A percentile compares a stretch with the other conserved stretches of the same genome.
Conservation (phyloP, 1,140 invertebrate genomes). For the roundworm (Caenorhabditis elegans) region WBcel235 BX284604.4:10130001-10130500, state of each 20-base stretch:
- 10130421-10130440: slow-evolving; percentile 79
- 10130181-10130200: neutral
- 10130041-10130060: neutral
- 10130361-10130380: slow-evolving; percentile 4
- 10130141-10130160: neutral
- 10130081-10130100: neutral
- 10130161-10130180: neutral
- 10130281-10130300: slow-evolving; percentile 24
- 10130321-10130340: neutral
- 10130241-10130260: neutral
- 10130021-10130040: neutral
- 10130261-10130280: neutral
- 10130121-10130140: neutral
- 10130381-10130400: neutral
- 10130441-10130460: slow-evolving; percentile 78
- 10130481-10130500: slow-evolving; percentile 66
- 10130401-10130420: slow-evolving; percentile 75
- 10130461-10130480: slow-evolving; percentile 71
- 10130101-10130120: neutral
- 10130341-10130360: neutral
- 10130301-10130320: neutral
- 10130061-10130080: neutral
- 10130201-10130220: neutral
- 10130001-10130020: neutral
- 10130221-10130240: neutral